These are phyloP conservation scores for Drosophila helvetica DNA, from an alignment of 2,888 invertebrate species.

Conservation along the genomic window DNA sequence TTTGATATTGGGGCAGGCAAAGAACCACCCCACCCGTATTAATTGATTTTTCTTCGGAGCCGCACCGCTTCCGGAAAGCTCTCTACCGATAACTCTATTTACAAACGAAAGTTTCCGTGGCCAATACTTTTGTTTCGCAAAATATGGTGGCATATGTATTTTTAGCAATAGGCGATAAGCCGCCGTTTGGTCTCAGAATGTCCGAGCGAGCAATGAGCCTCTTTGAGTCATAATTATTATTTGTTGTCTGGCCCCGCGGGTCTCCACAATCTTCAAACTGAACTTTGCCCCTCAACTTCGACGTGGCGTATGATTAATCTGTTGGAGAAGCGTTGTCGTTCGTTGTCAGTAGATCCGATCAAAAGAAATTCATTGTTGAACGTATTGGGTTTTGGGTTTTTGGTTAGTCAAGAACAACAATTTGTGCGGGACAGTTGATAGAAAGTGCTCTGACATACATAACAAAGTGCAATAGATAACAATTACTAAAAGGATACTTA, in stretches of 20 bases:
- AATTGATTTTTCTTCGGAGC: slow-evolving; percentile 69
- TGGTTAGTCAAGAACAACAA: slow-evolving; percentile 56
- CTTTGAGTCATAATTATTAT: slow-evolving; percentile 62
- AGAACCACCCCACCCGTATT: slow-evolving; percentile 13
- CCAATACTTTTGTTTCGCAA: slow-evolving; percentile 12
- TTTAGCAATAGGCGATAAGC: slow-evolving; percentile 51
- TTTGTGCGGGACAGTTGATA: slow-evolving; percentile 49
- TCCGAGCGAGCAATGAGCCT: slow-evolving; percentile 11
- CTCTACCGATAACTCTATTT: slow-evolving; percentile 22
- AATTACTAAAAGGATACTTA: slow-evolving; percentile 17
- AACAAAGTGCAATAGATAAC: slow-evolving; percentile 5
- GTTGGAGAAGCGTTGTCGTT: slow-evolving; percentile 6
- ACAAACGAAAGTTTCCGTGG: slow-evolving; percentile 16
- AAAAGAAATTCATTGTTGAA: slow-evolving; percentile 2
- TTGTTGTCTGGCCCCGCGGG: slow-evolving; percentile 51
- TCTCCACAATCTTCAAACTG: slow-evolving; percentile 42
- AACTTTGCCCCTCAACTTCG: slow-evolving; percentile 61
- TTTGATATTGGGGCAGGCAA: slow-evolving; percentile 53
- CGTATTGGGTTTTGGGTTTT: background rate
- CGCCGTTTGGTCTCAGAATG: slow-evolving; percentile 5
- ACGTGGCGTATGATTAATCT: slow-evolving; percentile 45
- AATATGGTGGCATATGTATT: background rate
- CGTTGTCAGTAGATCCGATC: slow-evolving; percentile 20
- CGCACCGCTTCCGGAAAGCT: slow-evolving; percentile 22
- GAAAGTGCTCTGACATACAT: slow-evolving; percentile 28